phyloP scores from a whole-genome alignment of 2,113 vertebrate species.

The Gopherus flavomarginatus region DNA sequence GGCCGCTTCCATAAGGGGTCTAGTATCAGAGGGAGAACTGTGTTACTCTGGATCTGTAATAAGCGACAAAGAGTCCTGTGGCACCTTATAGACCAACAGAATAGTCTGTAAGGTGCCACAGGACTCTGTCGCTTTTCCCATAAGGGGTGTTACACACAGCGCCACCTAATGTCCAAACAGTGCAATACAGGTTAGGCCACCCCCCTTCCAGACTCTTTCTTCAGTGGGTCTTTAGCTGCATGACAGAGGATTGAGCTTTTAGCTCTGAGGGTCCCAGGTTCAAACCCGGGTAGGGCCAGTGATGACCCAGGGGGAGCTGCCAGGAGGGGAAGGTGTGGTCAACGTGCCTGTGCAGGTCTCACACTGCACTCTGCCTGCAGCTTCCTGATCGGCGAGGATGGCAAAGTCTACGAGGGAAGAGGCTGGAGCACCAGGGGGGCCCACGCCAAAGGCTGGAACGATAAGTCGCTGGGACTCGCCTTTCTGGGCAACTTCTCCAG shows the following conservation, averaged over 20 bases:
- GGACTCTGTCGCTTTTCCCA: no score
- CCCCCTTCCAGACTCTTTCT: background rate
- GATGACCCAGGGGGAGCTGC: background rate
- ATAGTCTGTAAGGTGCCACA: no score
- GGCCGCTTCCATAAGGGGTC: no score
- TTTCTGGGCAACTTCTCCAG: slow-evolving; percentile 84
- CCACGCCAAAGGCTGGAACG: slow-evolving; percentile 79
- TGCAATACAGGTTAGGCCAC: no score
- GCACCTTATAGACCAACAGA: no score
- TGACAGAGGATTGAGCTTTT: no score
- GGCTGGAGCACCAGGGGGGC: slow-evolving; percentile 82
- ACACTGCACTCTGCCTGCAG: slow-evolving; percentile 58
- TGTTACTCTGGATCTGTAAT: no score
- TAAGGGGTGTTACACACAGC: no score
- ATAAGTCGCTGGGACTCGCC: slow-evolving; percentile 79
- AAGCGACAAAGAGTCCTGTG: no score
- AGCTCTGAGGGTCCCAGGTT: background rate
- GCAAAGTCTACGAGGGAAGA: slow-evolving; percentile 83
- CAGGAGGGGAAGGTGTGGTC: background rate
- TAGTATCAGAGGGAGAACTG: no score
- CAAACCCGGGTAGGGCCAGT: background rate
- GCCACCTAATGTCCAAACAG: background rate
- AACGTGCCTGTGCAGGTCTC: background rate
- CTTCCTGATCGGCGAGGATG: slow-evolving; percentile 82
- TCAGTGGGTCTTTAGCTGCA: background rate